phyloP scores from a whole-genome alignment of 1,140 invertebrate species.

The Drosophila rhopaloa region DNA sequence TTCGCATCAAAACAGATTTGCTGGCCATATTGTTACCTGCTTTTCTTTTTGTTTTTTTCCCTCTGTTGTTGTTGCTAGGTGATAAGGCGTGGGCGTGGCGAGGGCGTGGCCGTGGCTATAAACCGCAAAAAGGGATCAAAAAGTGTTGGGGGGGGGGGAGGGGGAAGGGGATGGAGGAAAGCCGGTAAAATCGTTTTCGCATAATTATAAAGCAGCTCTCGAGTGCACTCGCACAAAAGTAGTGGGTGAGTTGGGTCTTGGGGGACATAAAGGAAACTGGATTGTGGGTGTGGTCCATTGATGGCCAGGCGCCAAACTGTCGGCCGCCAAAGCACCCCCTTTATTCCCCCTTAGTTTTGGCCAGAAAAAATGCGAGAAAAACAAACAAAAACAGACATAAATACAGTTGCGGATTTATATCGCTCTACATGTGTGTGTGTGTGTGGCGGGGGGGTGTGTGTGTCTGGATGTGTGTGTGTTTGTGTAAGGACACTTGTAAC shows the following conservation, averaged over 20 bases:
- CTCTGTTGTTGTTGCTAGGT: slow-evolving; percentile 40
- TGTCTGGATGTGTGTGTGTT: slow-evolving; percentile 1
- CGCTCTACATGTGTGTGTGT: slow-evolving; percentile 1
- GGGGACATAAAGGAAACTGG: background rate
- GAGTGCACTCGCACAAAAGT: slow-evolving; percentile 37
- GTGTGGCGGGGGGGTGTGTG: background rate
- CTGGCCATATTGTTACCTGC: slow-evolving; percentile 28
- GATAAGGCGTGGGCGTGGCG: slow-evolving; percentile 29
- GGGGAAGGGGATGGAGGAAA: background rate
- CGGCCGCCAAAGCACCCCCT: slow-evolving; percentile 50
- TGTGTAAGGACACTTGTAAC: slow-evolving; percentile 64
- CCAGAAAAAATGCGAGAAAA: slow-evolving; percentile 21
- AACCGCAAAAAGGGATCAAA: slow-evolving; percentile 34
- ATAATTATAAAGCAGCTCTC: slow-evolving; percentile 47
- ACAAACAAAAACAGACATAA: slow-evolving; percentile 57
- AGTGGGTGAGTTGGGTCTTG: background rate
- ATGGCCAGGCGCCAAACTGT: slow-evolving; percentile 62
- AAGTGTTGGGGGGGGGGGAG: background rate
- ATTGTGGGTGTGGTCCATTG: slow-evolving; percentile 22
- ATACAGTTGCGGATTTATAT: slow-evolving; percentile 38
- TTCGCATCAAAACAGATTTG: slow-evolving; percentile 40
- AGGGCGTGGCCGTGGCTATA: slow-evolving; percentile 6
- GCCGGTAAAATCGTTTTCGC: slow-evolving; percentile 24
- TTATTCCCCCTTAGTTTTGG: background rate
- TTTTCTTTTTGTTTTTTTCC: background rate